Evolutionary conservation across 2,888 invertebrate genomes (phyloP), one percentile per base, ranked within the genome.

Genomic region (Monochamus alternatus): DNA sequence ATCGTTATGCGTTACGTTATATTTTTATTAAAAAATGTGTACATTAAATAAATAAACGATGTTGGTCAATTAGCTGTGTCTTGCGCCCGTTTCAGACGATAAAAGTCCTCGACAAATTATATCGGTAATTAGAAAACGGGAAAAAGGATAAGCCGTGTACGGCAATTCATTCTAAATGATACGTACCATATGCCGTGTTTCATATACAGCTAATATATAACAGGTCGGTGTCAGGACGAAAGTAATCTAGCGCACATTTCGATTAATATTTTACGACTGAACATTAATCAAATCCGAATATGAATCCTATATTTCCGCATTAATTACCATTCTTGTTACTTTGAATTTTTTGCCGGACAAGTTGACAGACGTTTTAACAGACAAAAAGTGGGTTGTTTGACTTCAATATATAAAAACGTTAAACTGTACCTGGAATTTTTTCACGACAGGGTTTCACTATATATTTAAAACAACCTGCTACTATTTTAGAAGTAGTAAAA

Each of bases 221-320:
- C 73, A 70, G 75, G 75, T 70, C 67, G 68, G 70, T 68, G 74
- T 72, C 78, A 75, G 64, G 64, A 71, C 68, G 80, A 83, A 84
- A 82, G 83, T 82, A 82, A 84, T 84, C 81, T 79, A 81, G 81
- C 81, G 79, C 81, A 81, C 79, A 81, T 83, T 83, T 82, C 82
- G 84, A 81, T 83, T 82, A 84, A 82, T 82, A 83, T 81, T 83
- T 83, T 80, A 78, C 78, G 78, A 76, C 71, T 78, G 75, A 75
- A 80, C 84, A 84, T 84, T 82, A 83, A 84, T 84, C 84, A 84
- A 80, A 82, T 77, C 75, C 65, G 77, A 81, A 82, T 81, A 79
- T 82, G 82, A 81, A 80, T 79, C 78, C 75, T 79, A 77, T 78
- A 82, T 79, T 80, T 80, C 75, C 70, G 73, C 81, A 80, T 80